A percentile compares a stretch with the other conserved stretches of the same genome.
Evolutionary conservation across 2,113 vertebrate genomes (phyloP).

Genomic region (Trogon melanurus): DNA sequence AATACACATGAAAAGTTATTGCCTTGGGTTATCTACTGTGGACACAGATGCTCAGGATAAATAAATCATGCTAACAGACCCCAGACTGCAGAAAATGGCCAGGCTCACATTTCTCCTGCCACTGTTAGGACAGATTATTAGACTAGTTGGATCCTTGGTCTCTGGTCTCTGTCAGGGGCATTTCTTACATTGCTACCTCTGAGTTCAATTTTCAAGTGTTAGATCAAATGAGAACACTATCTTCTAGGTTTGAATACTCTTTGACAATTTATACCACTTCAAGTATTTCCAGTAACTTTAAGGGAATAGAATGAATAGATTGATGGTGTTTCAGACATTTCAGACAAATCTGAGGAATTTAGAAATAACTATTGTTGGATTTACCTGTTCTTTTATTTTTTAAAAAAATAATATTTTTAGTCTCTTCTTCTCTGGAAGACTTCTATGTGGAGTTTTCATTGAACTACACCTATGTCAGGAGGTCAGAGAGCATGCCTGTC

Average conservation of each 20-base stretch:
- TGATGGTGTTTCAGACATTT: background rate
- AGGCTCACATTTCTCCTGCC: background rate
- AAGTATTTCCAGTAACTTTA: background rate
- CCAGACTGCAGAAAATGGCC: background rate
- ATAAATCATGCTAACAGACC: background rate
- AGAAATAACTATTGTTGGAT: background rate
- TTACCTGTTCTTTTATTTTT: background rate
- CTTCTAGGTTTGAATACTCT: background rate
- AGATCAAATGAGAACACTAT: background rate
- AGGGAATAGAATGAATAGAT: background rate
- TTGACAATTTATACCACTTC: background rate
- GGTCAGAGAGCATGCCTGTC: background rate
- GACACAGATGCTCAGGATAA: constrained; percentile 10
- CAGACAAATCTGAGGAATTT: background rate
- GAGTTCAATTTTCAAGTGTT: background rate
- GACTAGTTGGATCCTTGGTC: background rate
- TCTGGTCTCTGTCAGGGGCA: background rate
- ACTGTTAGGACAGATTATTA: background rate
- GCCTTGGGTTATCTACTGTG: background rate
- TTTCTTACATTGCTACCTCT: background rate
- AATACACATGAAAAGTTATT: background rate
- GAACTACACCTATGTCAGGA: background rate
- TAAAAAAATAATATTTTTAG: background rate
- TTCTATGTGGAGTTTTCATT: background rate
- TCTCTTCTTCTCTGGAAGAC: background rate